Percentiles rank a stretch among this genome's conserved stretches.
Conservation (phyloP, 2,888 invertebrate species). For the Pemphredon lugubris region DNA sequence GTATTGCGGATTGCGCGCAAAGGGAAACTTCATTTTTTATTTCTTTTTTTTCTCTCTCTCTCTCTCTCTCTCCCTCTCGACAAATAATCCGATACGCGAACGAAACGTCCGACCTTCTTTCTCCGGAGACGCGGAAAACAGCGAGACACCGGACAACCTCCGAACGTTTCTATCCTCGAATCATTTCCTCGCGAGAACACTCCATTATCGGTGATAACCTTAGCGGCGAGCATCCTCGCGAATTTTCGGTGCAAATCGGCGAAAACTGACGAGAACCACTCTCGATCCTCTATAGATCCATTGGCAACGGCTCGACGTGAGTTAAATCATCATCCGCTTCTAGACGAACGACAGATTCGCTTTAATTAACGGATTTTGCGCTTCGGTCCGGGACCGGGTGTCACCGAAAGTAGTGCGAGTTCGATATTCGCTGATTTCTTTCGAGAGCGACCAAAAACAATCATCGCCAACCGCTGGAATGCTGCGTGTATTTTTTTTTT, state of each 20-base stretch:
- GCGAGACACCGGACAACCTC: too few relatives aligned
- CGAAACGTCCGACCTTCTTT: too few relatives aligned
- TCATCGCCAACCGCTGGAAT: conserved; percentile 8
- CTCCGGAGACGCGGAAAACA: neutral
- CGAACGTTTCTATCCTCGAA: neutral
- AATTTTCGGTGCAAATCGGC: conserved; percentile 9
- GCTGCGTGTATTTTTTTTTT: too few relatives aligned
- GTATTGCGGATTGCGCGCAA: conserved; percentile 30
- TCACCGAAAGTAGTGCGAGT: too few relatives aligned
- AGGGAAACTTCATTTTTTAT: neutral
- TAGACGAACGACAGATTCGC: conserved; percentile 3
- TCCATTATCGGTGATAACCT: neutral
- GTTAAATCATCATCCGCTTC: conserved; percentile 24
- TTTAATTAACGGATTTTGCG: conserved; percentile 18
- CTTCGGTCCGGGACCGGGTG: neutral
- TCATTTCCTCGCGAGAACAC: neutral
- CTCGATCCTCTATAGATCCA: conserved; percentile 5
- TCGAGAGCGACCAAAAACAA: neutral
- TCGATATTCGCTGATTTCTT: conserved; percentile 10
- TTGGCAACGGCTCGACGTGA: conserved; percentile 26
- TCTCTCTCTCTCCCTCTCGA: too few relatives aligned
- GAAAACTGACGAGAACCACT: neutral
- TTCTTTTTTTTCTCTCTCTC: neutral
- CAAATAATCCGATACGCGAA: too few relatives aligned
- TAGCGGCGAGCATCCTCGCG: conserved; percentile 14